Conservation (phyloP, 1,140 invertebrate species). For the Drosophila melanogaster region Release_6_plus_ISO1_MT NT_033779.5:52501-53000, state of each 20-base stretch:
- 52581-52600: conserved; percentile 5
- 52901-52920: conserved; percentile 53
- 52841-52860: conserved; percentile 8
- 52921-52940: conserved; percentile 41
- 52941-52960: conserved; percentile 25
- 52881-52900: conserved; percentile 40
- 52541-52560: too few relatives aligned
- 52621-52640: conserved; percentile 12
- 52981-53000: not conserved
- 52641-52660: conserved; percentile 3
- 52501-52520: too few relatives aligned
- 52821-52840: conserved; percentile 1
- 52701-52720: conserved; percentile 39
- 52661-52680: conserved; percentile 21
- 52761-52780: too few relatives aligned
- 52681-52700: not conserved
- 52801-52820: not conserved
- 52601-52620: conserved; percentile 3
- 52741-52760: too few relatives aligned
- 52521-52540: too few relatives aligned
- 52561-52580: conserved; percentile 48
- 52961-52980: too few relatives aligned
- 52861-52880: conserved; percentile 9
- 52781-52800: not conserved
- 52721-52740: conserved; percentile 1